Percentiles rank a stretch among this genome's conserved stretches.
Evolutionary conservation across 2,888 invertebrate species (phyloP).

Genomic region (Cosmia pyralina): DNA sequence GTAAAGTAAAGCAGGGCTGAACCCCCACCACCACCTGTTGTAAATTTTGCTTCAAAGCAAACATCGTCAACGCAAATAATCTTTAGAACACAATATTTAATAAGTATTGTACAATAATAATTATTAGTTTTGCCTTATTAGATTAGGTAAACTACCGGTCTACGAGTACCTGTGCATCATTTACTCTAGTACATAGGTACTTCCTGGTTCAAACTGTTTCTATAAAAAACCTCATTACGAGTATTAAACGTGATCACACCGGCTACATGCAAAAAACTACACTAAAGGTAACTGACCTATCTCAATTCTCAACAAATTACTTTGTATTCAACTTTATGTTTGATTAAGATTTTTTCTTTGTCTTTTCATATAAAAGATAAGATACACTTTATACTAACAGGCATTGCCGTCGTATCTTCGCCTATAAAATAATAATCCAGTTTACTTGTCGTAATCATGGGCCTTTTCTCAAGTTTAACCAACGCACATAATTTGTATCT

Average conservation of each 20-base stretch:
- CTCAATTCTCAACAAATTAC: constrained; percentile 13
- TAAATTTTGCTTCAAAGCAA: neutral
- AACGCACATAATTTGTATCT: neutral
- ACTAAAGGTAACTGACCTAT: constrained; percentile 40
- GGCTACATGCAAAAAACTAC: neutral
- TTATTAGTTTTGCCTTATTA: too few species aligned
- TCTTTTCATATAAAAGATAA: neutral
- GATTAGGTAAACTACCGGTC: neutral
- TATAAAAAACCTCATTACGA: neutral
- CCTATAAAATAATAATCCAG: neutral
- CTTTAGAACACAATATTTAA: neutral
- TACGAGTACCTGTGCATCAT: too few species aligned
- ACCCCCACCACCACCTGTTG: too few species aligned
- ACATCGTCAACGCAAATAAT: neutral
- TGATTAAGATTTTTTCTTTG: neutral
- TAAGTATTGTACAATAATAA: neutral
- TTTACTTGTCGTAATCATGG: neutral
- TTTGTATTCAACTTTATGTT: neutral
- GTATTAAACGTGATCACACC: neutral
- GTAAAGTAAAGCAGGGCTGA: neutral
- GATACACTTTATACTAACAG: neutral
- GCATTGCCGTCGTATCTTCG: neutral
- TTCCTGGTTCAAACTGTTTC: constrained; percentile 6
- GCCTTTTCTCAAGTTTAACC: neutral
- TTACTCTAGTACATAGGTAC: too few species aligned